phyloP scores from a whole-genome alignment of 2,888 invertebrate genomes.

The Galerucella nymphaeae region DNA sequence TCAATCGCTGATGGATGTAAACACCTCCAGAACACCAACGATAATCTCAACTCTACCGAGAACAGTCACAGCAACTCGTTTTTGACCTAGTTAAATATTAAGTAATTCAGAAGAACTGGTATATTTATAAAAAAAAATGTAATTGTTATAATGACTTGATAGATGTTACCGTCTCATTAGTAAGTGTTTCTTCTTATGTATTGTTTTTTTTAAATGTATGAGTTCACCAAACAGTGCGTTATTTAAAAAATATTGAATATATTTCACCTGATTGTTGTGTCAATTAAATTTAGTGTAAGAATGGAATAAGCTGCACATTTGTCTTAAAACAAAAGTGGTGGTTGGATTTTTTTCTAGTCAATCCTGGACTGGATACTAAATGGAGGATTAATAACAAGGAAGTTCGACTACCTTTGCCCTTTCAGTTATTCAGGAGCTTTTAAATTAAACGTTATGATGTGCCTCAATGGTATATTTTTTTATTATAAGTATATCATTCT shows the following conservation, averaged over 20 bases:
- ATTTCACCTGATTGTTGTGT: not conserved
- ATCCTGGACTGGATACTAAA: no score
- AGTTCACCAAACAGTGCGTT: not conserved
- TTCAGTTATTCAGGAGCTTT: not conserved
- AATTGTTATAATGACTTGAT: slow-evolving; percentile 46
- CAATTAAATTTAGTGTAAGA: not conserved
- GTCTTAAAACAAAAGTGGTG: no score
- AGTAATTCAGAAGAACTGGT: slow-evolving; percentile 53
- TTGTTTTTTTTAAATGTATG: slow-evolving; percentile 24
- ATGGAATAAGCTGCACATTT: not conserved
- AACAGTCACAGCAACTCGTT: slow-evolving; percentile 64
- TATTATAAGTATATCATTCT: not conserved
- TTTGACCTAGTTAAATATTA: slow-evolving; percentile 63
- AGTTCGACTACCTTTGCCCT: no score
- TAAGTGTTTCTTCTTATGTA: slow-evolving; percentile 42
- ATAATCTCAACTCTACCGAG: slow-evolving; percentile 61
- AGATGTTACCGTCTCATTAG: slow-evolving; percentile 46
- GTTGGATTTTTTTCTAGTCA: no score
- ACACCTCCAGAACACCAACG: slow-evolving; percentile 58
- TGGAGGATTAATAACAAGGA: no score
- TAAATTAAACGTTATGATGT: not conserved
- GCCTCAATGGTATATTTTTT: not conserved
- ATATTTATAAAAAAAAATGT: slow-evolving; percentile 55
- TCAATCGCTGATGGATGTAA: slow-evolving; percentile 61
- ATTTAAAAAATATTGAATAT: not conserved